Evolutionary conservation across 1,140 invertebrate species (phyloP), one percentile per base, ranked within the genome.

Genomic region (Planococcus citri): DNA sequence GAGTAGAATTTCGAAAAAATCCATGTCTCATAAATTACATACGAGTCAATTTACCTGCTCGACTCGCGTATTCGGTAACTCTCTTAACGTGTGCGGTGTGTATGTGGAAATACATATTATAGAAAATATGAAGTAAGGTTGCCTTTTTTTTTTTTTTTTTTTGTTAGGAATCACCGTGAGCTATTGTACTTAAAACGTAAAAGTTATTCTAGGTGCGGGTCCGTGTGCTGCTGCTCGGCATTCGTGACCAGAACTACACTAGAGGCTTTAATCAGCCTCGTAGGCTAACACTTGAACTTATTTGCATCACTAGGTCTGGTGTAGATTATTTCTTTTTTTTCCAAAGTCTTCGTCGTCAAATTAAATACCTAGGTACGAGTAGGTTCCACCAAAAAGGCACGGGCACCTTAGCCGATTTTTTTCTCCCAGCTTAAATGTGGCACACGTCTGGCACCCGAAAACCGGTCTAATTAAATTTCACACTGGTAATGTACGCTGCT

Each of bases 391-490:
- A 20, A 51, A 20, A 9, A n/a, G 41, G 6, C 33, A 14, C 33
- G 33, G 33, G 6, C 6, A 37, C 6, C 33, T 14, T 20, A 20
- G 41, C 41, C 41, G 41, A n/a, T 9, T 17, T 51, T 51, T 51
- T 51, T 51, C 2, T n/a, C n/a, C n/a, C n/a, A n/a, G n/a, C n/a
- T n/a, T 3, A 51, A 51, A 51, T 17, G 6, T 51, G 41, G 41
- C 41, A 51, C 41, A 51, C 41, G 41, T 51, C 41, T 51, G 41
- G 41, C 41, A n/a, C 41, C 41, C 41, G 41, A 51, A 51, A 51
- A 51, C 41, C 41, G 41, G 41, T 51, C 41, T 51, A 51, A 51
- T 51, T 51, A 51, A 51, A 51, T 51, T 51, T 51, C 33, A n/a
- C n/a, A n/a, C n/a, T n/a, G n/a, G n/a, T n/a, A n/a, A n/a, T n/a